phyloP scores from a whole-genome alignment of 1,140 invertebrate genomes.

The Diplogasteroides magnus region DNA sequence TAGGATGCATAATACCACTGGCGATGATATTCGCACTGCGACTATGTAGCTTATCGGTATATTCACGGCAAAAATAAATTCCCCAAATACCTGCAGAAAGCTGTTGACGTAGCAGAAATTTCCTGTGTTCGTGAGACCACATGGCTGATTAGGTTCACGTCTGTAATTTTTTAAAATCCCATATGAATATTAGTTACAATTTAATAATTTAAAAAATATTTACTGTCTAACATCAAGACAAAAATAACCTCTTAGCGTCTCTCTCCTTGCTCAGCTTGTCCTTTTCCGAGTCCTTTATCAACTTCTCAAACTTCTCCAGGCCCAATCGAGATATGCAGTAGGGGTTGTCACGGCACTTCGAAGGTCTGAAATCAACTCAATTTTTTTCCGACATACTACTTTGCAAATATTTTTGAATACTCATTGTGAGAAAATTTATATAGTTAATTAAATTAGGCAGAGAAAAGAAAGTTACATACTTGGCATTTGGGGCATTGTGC shows the following conservation, averaged over 20 bases:
- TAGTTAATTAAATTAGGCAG: neutral
- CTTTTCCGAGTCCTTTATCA: constrained; percentile 21
- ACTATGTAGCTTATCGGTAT: no score
- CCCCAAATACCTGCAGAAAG: constrained; percentile 43
- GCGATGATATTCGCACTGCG: no score
- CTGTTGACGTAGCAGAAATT: constrained; percentile 53
- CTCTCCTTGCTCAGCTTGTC: constrained; percentile 19
- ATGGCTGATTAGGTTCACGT: constrained; percentile 42
- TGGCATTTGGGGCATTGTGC: neutral
- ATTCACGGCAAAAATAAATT: no score
- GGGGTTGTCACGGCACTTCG: constrained; percentile 45
- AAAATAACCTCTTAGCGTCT: constrained; percentile 5
- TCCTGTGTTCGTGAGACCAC: constrained; percentile 43
- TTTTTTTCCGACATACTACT: neutral
- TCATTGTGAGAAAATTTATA: neutral
- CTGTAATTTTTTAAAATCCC: no score
- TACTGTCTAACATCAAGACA: neutral
- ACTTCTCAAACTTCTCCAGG: constrained; percentile 49
- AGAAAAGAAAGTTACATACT: neutral
- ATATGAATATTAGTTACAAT: no score
- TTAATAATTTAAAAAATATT: neutral
- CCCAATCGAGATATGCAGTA: constrained; percentile 45
- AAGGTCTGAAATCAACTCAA: constrained; percentile 13
- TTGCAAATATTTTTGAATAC: neutral
- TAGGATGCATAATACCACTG: no score